Base-by-base conservation (phyloP, 2,888 invertebrate species). In the Molanna angustata region DNA sequence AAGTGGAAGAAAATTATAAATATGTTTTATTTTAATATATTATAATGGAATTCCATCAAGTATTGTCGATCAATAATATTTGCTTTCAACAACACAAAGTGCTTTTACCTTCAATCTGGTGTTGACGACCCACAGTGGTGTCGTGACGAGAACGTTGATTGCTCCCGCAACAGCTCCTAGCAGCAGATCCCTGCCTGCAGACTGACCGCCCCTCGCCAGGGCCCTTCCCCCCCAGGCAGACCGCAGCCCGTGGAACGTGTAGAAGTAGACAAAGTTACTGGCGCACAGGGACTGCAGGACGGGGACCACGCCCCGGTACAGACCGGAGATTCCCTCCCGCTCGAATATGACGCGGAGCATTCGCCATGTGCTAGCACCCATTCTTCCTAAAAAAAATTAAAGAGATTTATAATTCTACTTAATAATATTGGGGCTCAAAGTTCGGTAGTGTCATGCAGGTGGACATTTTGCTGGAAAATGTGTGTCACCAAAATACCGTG, bases 181-280 rank as follows among this genome's bases (percentile, higher is more conserved):
- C 51, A 85, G 65, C 31, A 94, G 74, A 70, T 94, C 93, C 62
- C 80, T 84, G 9, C 84, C 61, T 2, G 90, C 86, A 37, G 81
- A 80, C 49, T 71, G 67, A 9, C 67, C 64, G 21, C 69, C 71
- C 18, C 69, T 71, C 46, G 68, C 67, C 60, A 50, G 64, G 7
- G 40, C 13, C 16, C 50, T 41, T 18, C 47, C 54, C 37, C 50
- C 60, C 32, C 63, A 60, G 56, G 78, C 61, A 47, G 76, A 76
- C 65, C 91, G 88, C 33, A 94, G 74, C 14, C 88, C 88, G 72
- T 93, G 94, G 70, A 93, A 94, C 63, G 90, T 82, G 71, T 94
- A 95, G 68, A 94, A 95, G 69, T 95, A 95, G n/a, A 94, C 88
- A 73, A 94, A 94, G 70, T 93, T 94, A 42, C 94, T 94, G 57